Base-by-base conservation (phyloP, 2,113 vertebrate species). In the Litocranius walleri region DNA sequence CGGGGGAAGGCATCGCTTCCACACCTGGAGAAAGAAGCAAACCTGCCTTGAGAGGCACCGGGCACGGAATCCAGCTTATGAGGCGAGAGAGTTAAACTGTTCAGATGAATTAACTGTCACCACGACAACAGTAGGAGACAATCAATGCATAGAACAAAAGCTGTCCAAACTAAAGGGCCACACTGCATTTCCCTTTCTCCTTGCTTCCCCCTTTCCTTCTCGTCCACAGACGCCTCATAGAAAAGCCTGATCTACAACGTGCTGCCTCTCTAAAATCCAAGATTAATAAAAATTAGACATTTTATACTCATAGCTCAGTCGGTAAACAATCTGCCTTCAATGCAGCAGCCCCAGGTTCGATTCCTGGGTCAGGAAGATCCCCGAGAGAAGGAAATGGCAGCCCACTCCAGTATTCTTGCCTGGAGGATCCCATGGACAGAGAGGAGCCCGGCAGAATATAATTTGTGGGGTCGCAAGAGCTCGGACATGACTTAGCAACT, bases 401-500 rank as follows among this genome's bases (percentile, higher is more conserved):
- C 33, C 62, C 33, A 67, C 62, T 67, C 62, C 33, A 67, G 62
- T 67, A 9, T n/a, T 67, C 62, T n/a, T 67, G 62, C 62, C 62
- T n/a, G 62, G 62, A 67, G 62, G 33, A 67, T 9, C 62, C 33
- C 62, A 67, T 19, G 62, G 30, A n/a, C 62, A 67, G 33, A 64
- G 33, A n/a, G 33, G 16, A n/a, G 62, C 62, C 62, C 17, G 33
- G 33, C 33, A n/a, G 62, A n/a, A n/a, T n/a, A 9, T 33, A n/a
- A 33, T n/a, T n/a, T 15, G 1, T 67, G 16, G 16, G 62, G 33
- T 67, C 7, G 0, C 16, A 67, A 67, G 62, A 67, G 16, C 57
- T 19, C 0, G 0, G 62, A n/a, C 8, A n/a, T n/a, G 33, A n/a
- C 16, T 67, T 67, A 67, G 62, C 1, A 0, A 67, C 16, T 67